Evolutionary conservation across 2,888 invertebrate genomes (phyloP).

Genomic region (Metopia argyrocephala): DNA sequence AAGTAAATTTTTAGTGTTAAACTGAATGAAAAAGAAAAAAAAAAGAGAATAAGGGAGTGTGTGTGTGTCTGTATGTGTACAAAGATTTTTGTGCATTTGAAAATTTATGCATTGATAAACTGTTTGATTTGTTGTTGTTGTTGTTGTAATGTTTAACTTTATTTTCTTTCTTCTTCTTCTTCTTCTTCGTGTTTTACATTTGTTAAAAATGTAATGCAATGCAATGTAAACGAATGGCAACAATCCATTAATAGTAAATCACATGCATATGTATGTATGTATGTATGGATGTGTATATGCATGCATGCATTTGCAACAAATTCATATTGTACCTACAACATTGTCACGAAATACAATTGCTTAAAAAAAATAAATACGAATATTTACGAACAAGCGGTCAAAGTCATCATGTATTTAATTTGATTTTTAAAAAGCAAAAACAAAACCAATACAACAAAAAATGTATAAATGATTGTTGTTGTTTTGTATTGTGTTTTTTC

Average conservation of each 20-base stretch:
- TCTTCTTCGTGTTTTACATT: not conserved
- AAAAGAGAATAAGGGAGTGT: not conserved
- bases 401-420: constrained; percentile 60
- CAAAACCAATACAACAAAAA: not conserved
- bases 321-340: constrained; percentile 1
- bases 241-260: constrained; percentile 17
- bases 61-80: not conserved
- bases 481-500: constrained; percentile 22
- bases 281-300: no score
- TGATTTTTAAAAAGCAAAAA: no score
- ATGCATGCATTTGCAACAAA: not conserved
- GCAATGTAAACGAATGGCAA: no score
- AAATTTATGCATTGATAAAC: constrained; percentile 57
- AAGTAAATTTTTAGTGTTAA: not conserved
- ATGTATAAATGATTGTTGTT: not conserved
- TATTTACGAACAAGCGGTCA: constrained; percentile 56
- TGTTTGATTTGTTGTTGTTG: constrained; percentile 47
- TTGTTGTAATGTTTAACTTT: constrained; percentile 11
- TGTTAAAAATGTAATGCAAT: constrained; percentile 37
- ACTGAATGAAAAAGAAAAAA: not conserved
- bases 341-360: constrained; percentile 57
- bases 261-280: not conserved
- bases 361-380: not conserved
- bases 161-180: constrained; percentile 1
- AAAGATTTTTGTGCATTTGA: not conserved